A percentile compares a stretch with the other conserved stretches of the same genome.
Evolutionary conservation across 2,797 vertebrate species (phyloP).

Genomic region (Decapterus maruadsi): DNA sequence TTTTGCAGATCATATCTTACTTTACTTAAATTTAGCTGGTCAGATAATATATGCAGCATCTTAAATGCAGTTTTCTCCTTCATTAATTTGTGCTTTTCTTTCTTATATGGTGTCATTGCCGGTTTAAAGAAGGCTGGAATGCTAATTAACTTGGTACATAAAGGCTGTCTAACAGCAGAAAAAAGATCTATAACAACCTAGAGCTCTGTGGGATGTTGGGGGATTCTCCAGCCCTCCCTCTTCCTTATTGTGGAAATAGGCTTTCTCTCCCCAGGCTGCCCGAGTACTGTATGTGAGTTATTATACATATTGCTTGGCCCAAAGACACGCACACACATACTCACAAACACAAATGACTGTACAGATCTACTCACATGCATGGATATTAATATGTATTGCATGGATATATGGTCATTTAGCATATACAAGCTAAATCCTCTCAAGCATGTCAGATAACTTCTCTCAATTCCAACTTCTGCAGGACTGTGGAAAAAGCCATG

Average conservation of each 20-base stretch:
- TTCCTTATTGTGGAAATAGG: conserved; percentile 64
- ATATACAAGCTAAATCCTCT: conserved; percentile 50
- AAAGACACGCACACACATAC: conserved; percentile 24
- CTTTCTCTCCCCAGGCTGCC: conserved; percentile 58
- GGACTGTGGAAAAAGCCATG: conserved; percentile 36
- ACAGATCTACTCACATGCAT: conserved; percentile 32
- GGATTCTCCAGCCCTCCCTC: conserved; percentile 50
- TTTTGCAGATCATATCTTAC: conserved; percentile 28
- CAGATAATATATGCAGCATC: conserved; percentile 47
- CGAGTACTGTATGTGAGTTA: conserved; percentile 49
- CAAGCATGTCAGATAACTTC: conserved; percentile 47
- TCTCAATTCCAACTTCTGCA: conserved; percentile 45
- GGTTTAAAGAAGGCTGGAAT: conserved; percentile 65
- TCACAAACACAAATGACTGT: conserved; percentile 23
- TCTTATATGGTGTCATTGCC: conserved; percentile 50
- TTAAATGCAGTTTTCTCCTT: conserved; percentile 64
- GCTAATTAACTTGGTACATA: conserved; percentile 72
- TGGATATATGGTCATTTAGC: conserved; percentile 37
- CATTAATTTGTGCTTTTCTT: conserved; percentile 68
- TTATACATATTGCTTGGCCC: conserved; percentile 46
- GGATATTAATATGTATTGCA: conserved; percentile 52
- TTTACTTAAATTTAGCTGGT: conserved; percentile 34
- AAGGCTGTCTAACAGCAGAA: conserved; percentile 55
- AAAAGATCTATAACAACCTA: conserved; percentile 64
- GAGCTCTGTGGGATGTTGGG: conserved; percentile 65